Base-by-base conservation (phyloP, 2,888 invertebrate species). In the Kryphioiulus occultus region DNA sequence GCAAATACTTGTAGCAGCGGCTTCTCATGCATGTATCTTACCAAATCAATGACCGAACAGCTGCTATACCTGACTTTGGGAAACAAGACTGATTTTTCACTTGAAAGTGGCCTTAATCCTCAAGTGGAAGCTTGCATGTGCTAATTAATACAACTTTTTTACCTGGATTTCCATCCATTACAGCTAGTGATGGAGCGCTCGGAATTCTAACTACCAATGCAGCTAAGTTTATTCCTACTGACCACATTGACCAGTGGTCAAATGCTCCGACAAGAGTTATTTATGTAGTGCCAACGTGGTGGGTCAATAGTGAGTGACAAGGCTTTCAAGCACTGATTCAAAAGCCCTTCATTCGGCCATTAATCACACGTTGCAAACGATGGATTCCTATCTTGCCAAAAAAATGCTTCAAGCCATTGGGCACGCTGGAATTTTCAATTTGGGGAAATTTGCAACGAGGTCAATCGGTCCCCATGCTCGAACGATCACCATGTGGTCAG, bases 261-360 rank as follows among this genome's bases (percentile, higher is more conserved):
- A 26, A 68, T 68, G 26, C 26, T 59, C 59, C n/a, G 59, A 59
- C 3, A 2, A n/a, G 22, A 9, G 26, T 68, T 68, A 68, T 68
- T 68, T 68, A 68, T 68, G 68, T 26, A 19, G 68, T 68, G 68
- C 68, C 68, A 26, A 68, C 68, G 68, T 68, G 68, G 68, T 68
- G 68, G 68, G 68, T 68, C 68, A 68, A 68, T 68, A 22, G 22
- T 68, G 68, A 68, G 68, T 68, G 68, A 68, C 68, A 68, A 68
- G 68, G 68, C 68, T 26, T 68, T 26, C 68, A 68, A 68, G 68
- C 19, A 68, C 68, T 26, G 68, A 26, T 10, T 22, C 68, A 68
- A 68, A 68, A 68, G 12, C 68, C 10, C 26, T 68, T 26, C 22
- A 26, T 10, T 68, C 68, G 68, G 19, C 19, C 22, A 68, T 68